A percentile compares a stretch with the other conserved stretches of the same genome.
Conservation (phyloP, 1,140 invertebrate genomes). For the Saxidomus purpurata region DNA sequence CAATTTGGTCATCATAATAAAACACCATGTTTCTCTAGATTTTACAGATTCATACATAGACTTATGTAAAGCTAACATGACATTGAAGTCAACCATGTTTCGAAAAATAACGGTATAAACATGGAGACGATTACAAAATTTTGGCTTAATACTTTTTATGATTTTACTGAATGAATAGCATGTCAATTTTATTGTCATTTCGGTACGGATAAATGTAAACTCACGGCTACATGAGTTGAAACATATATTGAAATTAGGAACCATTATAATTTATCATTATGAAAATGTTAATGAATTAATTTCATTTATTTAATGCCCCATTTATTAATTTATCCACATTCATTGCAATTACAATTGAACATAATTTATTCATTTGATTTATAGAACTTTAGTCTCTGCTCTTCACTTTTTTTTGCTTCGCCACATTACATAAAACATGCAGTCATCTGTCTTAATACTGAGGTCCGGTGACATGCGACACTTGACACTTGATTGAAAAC, state of each 20-base stretch:
- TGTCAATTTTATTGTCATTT: too few species aligned
- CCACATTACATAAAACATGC: neutral
- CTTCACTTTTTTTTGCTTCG: neutral
- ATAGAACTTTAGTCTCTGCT: neutral
- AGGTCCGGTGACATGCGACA: neutral
- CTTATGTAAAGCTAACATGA: neutral
- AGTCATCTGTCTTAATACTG: neutral
- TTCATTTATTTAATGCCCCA: neutral
- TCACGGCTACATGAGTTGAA: neutral
- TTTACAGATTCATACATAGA: neutral
- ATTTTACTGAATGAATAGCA: too few species aligned
- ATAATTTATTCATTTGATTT: neutral
- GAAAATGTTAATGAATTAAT: neutral
- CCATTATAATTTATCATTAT: neutral
- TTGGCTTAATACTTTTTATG: too few species aligned
- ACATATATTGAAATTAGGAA: too few species aligned
- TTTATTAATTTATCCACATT: neutral
- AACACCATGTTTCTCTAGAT: too few species aligned
- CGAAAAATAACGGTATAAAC: neutral
- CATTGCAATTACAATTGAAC: neutral
- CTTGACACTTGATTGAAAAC: conserved; percentile 5
- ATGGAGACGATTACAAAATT: too few species aligned
- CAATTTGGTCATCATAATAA: too few species aligned
- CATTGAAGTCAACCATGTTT: neutral
- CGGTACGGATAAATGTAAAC: neutral